Base-by-base conservation (phyloP, 2,888 invertebrate genomes). In the Anorthoa munda region DNA sequence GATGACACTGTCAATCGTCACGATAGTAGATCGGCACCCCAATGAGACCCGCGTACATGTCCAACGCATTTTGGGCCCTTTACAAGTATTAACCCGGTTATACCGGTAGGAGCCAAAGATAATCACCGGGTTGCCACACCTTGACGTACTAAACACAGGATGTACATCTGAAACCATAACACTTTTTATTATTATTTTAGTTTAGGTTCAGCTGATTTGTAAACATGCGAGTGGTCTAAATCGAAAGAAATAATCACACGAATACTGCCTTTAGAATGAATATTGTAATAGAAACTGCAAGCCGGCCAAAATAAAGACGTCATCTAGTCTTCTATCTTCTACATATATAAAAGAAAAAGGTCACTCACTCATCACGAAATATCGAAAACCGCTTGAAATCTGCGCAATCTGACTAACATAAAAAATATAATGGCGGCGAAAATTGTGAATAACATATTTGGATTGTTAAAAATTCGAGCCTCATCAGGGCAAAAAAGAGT, bases 31-130 rank as follows among this genome's bases (percentile, higher is more conserved):
- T 61, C 72, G 61, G 50, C 85, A 85, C 11, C 81, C 78, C 1
- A 12, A 0, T 2, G 61, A n/a, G n/a, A 48, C 60, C 11, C 66
- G 66, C 4, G 77, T 82, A 60, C 88, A 88, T 4, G 79, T 82
- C 88, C 88, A 88, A 1, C 79, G 71, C 1, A 84, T 77, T 73
- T 86, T 85, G 1, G 70, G 17, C 0, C 89, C 89, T 18, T 39
- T 79, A 31, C 65, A 53, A 53, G 39, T 9, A 13, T 21, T 65
- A 9, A 70, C 55, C 48, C 65, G 65, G 45, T 81, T 83, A 64
- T 81, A 81, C 4, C 83, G 46, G 53, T 74, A 79, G 18, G 46
- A 51, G 13, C 81, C 83, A 1, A 75, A 12, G 13, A 63, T 60
- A 21, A 82, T 79, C 15, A 81, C 83, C 13, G 80, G 80, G 31